Percentiles rank a stretch among this genome's conserved stretches.
Conservation (phyloP, 92 coral and sea anemone species). For the Zoanthus solanderi region DNA sequence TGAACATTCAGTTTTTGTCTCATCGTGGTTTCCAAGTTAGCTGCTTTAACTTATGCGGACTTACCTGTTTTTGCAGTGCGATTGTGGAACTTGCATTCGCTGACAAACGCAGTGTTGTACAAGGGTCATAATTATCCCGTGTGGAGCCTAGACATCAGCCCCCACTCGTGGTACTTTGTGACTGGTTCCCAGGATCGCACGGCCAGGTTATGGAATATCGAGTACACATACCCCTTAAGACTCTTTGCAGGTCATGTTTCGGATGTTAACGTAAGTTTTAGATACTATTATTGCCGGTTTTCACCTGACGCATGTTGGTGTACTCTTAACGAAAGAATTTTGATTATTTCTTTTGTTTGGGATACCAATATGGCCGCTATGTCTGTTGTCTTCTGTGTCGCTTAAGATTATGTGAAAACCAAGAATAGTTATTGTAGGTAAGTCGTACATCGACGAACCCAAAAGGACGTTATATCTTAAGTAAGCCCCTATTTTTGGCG, state of each 20-base stretch:
- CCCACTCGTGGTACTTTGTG: slow-evolving; percentile 94
- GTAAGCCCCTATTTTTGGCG: no score
- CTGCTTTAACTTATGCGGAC: neutral
- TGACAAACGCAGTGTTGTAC: slow-evolving; percentile 89
- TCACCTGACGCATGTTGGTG: no score
- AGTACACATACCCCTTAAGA: slow-evolving; percentile 91
- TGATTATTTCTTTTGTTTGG: no score
- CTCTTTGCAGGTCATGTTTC: slow-evolving; percentile 95
- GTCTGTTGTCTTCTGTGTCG: no score
- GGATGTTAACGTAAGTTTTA: slow-evolving; percentile 90
- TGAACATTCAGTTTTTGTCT: neutral
- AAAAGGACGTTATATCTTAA: no score
- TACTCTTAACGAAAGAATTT: no score
- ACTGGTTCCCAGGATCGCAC: slow-evolving; percentile 98
- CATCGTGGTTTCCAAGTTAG: neutral
- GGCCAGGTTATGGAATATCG: slow-evolving; percentile 97
- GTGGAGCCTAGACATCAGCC: slow-evolving; percentile 94
- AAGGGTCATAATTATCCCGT: slow-evolving; percentile 98
- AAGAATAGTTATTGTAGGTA: no score
- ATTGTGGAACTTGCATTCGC: slow-evolving; percentile 93
- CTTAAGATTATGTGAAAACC: no score
- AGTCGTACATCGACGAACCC: no score
- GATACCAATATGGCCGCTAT: no score
- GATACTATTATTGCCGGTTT: neutral
- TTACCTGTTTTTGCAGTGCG: slow-evolving; percentile 72